These are phyloP conservation scores for Diabrotica balteata DNA, from an alignment of 2,888 invertebrate genomes.

Conservation along the genomic window DNA sequence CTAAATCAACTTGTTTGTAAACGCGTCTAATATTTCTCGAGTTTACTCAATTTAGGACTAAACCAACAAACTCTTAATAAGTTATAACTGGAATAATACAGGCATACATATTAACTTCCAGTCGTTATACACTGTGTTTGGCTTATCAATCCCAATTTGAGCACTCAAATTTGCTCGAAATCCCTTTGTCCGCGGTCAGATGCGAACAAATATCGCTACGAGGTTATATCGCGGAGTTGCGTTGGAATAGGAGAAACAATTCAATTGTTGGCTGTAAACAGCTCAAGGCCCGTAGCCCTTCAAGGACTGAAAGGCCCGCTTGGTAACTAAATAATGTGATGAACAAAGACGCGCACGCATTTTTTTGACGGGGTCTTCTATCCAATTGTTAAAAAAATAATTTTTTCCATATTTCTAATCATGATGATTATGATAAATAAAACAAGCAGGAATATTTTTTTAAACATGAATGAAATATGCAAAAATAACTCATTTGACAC, in stretches of 20 bases:
- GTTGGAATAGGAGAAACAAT: slow-evolving; percentile 35
- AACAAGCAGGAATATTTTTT: too few relatives aligned
- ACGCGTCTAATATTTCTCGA: too few relatives aligned
- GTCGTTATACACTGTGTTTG: slow-evolving; percentile 9
- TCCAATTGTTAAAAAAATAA: background rate
- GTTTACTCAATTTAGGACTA: slow-evolving; percentile 3
- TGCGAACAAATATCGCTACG: slow-evolving; percentile 20
- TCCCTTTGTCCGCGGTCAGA: slow-evolving; percentile 16
- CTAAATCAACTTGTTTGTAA: too few relatives aligned
- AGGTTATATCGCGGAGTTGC: slow-evolving; percentile 19
- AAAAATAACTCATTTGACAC: too few relatives aligned
- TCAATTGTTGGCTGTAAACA: slow-evolving; percentile 40
- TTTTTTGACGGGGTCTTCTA: background rate
- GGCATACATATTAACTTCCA: slow-evolving; percentile 1
- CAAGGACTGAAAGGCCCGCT: background rate
- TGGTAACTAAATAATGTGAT: slow-evolving; percentile 5
- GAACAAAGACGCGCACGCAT: background rate
- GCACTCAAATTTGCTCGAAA: slow-evolving; percentile 7
- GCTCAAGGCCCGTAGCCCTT: slow-evolving; percentile 32
- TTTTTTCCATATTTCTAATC: background rate
- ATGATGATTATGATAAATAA: too few relatives aligned
- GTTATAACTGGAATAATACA: slow-evolving; percentile 3
- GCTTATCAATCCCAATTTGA: slow-evolving; percentile 11
- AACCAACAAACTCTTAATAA: slow-evolving; percentile 3
- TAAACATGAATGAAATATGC: too few relatives aligned